Base-by-base conservation (phyloP, 2,797 vertebrate genomes). In the Morus bassanus region DNA sequence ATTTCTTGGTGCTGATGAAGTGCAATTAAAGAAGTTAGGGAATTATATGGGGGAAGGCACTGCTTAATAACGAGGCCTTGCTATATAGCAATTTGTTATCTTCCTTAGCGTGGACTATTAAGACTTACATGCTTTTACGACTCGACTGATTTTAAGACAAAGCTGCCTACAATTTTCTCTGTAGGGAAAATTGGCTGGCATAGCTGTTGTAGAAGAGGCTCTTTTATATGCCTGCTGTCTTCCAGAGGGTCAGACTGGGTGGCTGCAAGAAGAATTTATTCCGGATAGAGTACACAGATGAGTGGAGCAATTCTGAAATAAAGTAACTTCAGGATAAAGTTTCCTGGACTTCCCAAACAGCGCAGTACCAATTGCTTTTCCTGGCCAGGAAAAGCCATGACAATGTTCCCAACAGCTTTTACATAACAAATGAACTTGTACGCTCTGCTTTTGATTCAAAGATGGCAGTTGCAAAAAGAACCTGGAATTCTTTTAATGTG, bases 401-500 rank as follows among this genome's bases (percentile, higher is more conserved):
- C 15, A 17, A 19, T 27, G 7, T 73, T 85, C 16, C 11, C 33
- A 27, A 2, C 8, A 33, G 12, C 12, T 64, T 84, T 73, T 74
- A 28, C 4, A 1, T 22, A 61, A 68, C 14, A 48, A 51, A 60
- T 63, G 16, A 59, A 21, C 27, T 59, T 35, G 5, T 39, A 23
- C 3, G 2, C 15, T 68, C 53, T 77, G n/a, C 48, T 89, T 91
- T 67, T 65, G 28, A 63, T 14, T 86, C 56, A 33, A 33, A 83
- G 25, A 43, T 53, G 27, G 13, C 15, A 35, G 5, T 10, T 89
- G 33, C 35, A 39, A 33, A 69, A 93, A 85, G 27, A 68, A 19
- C 41, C 2, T 51, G 37, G 13, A 41, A 46, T 69, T 72, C 72
- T 88, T 69, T 23, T 92, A 11, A 93, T 98, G 98, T 95, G 98